Evolutionary conservation across 2,888 invertebrate species (phyloP), one percentile per base, ranked within the genome.

Genomic region (Ectemnius lituratus): DNA sequence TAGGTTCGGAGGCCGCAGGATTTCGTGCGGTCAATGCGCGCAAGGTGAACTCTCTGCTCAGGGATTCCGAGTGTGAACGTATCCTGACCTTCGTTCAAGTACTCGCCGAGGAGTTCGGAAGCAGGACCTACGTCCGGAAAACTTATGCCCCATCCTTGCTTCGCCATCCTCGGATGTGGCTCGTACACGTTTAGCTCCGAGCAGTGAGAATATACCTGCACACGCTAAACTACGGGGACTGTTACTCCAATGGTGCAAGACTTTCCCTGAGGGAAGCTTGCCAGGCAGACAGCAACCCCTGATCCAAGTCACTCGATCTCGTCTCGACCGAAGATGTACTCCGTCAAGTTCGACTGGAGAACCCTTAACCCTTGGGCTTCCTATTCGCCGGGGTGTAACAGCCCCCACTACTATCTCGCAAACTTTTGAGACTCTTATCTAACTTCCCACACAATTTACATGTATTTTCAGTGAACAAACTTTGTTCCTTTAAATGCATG

Each of bases 21-120:
- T 68, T 78, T 76, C 67, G 73, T 73, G 76, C 76, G 76, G 78
- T 76, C 76, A 76, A 76, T 71, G 73, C 62, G 73, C 75, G 47
- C 37, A 37, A 60, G 73, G 67, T 27, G 73, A 73, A 76, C 73
- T 67, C 73, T 67, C 62, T 57, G 67, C 47, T 61, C 70, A 64
- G 75, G 70, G 73, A 72, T 66, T 77, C 68, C 60, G 67, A 74
- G 74, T 67, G 59, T 62, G 61, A 70, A 67, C 60, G 37, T 37
- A 37, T 37, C 37, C 37, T 37, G 37, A 37, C 37, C 37, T 11
- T 37, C 37, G 69, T 56, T 52, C 64, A 61, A 62, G 67, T 63
- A 65, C 60, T 37, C 37, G 37, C 37, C 62, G 61, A 65, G 70
- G 74, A 75, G 67, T 74, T 75, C 64, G 63, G 63, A 74, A 70